Percentiles rank a stretch among this genome's conserved stretches.
Evolutionary conservation across 1,140 invertebrate species (phyloP).

Genomic region (Drosophila malerkotliana): DNA sequence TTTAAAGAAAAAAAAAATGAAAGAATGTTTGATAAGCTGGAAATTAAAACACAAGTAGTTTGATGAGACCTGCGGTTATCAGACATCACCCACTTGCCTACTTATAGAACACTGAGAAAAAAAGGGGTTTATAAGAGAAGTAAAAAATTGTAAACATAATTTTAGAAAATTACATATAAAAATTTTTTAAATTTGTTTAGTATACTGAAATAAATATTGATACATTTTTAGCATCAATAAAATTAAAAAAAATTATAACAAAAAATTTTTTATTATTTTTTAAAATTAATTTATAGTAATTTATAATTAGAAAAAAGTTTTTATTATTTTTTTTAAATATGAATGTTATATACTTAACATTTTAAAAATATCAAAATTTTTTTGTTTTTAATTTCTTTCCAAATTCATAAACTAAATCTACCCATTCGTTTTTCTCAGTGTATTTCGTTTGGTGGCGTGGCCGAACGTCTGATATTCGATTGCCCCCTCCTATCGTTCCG

Average conservation of each 20-base stretch:
- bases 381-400: too few species aligned
- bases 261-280: too few species aligned
- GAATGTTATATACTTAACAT: too few species aligned
- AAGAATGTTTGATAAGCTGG: constrained; percentile 16
- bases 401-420: neutral
- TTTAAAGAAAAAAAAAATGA: neutral
- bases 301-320: too few species aligned
- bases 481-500: neutral
- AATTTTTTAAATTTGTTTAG: too few species aligned
- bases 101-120: neutral
- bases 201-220: too few species aligned
- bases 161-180: neutral
- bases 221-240: too few species aligned
- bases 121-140: neutral
- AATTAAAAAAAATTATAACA: too few species aligned
- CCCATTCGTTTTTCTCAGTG: constrained; percentile 21
- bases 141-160: neutral
- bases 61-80: constrained; percentile 6
- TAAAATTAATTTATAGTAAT: too few species aligned
- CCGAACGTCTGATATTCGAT: neutral
- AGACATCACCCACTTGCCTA: constrained; percentile 1
- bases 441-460: neutral
- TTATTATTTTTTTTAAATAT: too few species aligned
- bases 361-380: too few species aligned
- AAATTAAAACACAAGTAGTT: neutral